Evolutionary conservation across 2,113 vertebrate species (phyloP).

Genomic region (Aphelocoma coerulescens): DNA sequence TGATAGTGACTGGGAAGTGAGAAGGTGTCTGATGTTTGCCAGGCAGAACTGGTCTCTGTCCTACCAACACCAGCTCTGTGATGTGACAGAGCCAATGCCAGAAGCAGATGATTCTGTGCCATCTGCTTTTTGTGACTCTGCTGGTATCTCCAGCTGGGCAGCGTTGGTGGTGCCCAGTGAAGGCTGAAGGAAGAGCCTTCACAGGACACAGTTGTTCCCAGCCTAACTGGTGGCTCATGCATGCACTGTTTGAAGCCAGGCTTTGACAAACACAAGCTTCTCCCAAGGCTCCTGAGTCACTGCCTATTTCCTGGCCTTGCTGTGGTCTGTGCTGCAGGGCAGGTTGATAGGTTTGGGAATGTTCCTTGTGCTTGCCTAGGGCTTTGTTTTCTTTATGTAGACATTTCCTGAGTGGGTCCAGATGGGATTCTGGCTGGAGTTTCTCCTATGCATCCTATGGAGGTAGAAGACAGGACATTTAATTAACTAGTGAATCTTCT

Average conservation of each 20-base stretch:
- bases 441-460: neutral
- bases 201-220: neutral
- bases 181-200: neutral
- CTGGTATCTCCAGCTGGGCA: neutral
- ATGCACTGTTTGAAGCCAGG: neutral
- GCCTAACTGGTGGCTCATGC: neutral
- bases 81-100: neutral
- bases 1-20: neutral
- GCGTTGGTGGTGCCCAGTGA: neutral
- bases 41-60: neutral
- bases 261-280: neutral
- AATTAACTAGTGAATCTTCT: slow-evolving; percentile 43
- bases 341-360: neutral
- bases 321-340: neutral
- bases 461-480: slow-evolving; percentile 19
- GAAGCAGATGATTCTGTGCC: neutral
- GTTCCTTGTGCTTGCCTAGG: neutral
- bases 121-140: slow-evolving; percentile 1
- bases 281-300: neutral
- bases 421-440: slow-evolving; percentile 34
- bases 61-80: neutral
- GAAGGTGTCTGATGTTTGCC: neutral
- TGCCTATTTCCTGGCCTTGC: neutral
- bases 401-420: neutral
- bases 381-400: neutral